Conservation (phyloP, 2,797 vertebrate species). For the Chiroxiphia lanceolata region DNA sequence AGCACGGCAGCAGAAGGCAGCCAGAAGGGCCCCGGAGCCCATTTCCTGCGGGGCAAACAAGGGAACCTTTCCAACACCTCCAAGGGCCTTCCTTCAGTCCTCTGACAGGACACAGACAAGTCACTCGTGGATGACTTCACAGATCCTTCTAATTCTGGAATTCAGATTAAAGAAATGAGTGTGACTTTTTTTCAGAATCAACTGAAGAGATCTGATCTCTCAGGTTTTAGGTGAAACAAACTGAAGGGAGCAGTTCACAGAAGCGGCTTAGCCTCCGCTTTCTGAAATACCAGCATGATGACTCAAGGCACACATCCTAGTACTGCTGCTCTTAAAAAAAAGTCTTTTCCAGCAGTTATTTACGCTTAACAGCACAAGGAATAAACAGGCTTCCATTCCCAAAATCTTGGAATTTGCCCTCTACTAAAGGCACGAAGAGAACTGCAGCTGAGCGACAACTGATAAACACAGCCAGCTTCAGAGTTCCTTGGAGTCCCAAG, state of each 20-base stretch:
- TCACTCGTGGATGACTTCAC: neutral
- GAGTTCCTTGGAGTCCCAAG: neutral
- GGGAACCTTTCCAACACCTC: neutral
- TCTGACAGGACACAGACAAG: neutral
- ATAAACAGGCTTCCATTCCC: neutral
- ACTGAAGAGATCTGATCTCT: neutral
- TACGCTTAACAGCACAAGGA: neutral
- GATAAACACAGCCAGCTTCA: neutral
- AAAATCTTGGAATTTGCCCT: neutral
- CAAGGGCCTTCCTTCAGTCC: neutral
- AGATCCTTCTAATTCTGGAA: neutral
- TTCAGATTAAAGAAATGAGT: neutral
- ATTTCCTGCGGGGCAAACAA: neutral
- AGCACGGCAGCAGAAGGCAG: accelerated
- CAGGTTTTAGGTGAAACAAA: neutral
- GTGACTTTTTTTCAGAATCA: neutral
- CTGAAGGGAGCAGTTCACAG: neutral
- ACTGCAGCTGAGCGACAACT: neutral
- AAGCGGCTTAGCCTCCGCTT: neutral
- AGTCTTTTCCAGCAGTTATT: neutral
- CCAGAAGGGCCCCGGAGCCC: neutral
- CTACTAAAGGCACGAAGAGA: neutral
- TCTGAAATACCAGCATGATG: neutral
- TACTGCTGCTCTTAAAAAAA: neutral
- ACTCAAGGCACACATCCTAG: neutral